These are phyloP conservation scores for Coregonus clupeaformis DNA, from an alignment of 2,113 vertebrate genomes.

Conservation along the genomic window DNA sequence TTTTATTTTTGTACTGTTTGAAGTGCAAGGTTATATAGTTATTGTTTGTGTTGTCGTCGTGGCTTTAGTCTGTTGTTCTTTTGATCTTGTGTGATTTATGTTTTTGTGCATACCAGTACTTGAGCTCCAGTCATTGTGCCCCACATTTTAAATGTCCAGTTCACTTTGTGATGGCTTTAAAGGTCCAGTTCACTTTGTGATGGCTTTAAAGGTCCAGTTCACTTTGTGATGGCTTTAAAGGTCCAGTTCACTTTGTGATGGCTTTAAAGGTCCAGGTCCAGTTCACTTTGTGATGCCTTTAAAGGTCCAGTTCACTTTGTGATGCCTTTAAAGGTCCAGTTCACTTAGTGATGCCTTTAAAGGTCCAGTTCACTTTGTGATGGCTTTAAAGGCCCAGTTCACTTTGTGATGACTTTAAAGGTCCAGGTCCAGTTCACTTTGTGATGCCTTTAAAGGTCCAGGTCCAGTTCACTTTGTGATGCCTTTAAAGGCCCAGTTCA, in stretches of 20 bases:
- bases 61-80: constrained; percentile 8
- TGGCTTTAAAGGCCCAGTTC: not conserved
- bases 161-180: not conserved
- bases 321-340: not conserved
- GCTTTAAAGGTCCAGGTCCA: not conserved
- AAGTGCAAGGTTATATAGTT: constrained; percentile 66
- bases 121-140: constrained; percentile 29
- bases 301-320: not conserved
- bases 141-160: not conserved
- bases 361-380: not conserved
- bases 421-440: not conserved
- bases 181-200: not conserved
- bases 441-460: not conserved
- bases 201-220: not conserved
- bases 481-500: not conserved
- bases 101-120: constrained; percentile 43
- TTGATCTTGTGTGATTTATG: constrained; percentile 5
- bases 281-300: not conserved
- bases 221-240: not conserved
- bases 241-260: not conserved
- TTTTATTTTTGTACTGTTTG: constrained; percentile 94
- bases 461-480: not conserved
- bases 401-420: not conserved
- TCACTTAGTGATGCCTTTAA: not conserved
- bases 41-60: constrained; percentile 26